Percentiles rank a stretch among this genome's conserved stretches.
These are phyloP conservation scores for Porites lutea DNA, from an alignment of 64 coral and sea anemone genomes.

Conservation along the genomic window DNA sequence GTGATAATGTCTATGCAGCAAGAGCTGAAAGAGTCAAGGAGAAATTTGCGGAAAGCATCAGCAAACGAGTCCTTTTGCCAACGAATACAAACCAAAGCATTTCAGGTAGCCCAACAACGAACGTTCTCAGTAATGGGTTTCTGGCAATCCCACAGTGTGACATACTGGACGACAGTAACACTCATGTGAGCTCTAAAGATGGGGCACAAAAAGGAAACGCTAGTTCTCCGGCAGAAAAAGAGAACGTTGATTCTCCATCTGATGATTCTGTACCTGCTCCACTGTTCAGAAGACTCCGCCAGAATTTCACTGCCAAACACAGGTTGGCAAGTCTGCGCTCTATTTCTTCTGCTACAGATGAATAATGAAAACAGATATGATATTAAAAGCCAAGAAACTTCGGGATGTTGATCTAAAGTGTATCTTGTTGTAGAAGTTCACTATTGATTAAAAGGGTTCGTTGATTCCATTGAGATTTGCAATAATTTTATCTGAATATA, in stretches of 20 bases:
- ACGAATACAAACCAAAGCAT: background rate
- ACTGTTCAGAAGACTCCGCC: constrained; percentile 36
- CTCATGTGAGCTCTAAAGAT: background rate
- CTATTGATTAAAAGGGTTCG: too few species aligned
- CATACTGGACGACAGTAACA: background rate
- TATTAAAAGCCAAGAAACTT: too few species aligned
- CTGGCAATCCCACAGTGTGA: background rate
- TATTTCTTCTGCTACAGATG: background rate
- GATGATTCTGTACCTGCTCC: constrained; percentile 49
- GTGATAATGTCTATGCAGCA: background rate
- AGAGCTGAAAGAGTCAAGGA: background rate
- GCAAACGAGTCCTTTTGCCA: background rate
- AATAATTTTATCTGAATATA: too few species aligned
- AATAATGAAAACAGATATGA: background rate
- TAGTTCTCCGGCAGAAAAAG: constrained; percentile 12
- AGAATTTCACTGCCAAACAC: constrained; percentile 3
- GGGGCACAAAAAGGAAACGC: background rate
- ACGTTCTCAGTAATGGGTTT: background rate
- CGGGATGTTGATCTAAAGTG: too few species aligned
- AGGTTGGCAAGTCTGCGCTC: background rate
- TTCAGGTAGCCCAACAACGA: background rate
- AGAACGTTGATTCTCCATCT: constrained; percentile 13
- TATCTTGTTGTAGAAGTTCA: too few species aligned
- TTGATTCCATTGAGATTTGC: too few species aligned
- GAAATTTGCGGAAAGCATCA: background rate